Evolutionary conservation across 2,888 invertebrate species (phyloP).

Genomic region (Agrilus mali): DNA sequence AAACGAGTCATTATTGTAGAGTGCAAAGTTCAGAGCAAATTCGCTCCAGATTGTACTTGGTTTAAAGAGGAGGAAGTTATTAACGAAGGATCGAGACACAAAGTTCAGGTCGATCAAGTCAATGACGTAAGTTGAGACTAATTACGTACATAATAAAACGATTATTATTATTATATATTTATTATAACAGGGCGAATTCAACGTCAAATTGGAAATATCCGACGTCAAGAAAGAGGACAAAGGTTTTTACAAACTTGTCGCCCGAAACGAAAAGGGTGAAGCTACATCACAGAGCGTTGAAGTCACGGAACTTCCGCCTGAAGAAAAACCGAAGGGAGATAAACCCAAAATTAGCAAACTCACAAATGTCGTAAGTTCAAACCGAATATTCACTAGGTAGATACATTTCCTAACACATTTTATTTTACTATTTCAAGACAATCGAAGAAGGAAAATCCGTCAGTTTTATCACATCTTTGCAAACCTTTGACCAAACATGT

Average conservation of each 20-base stretch:
- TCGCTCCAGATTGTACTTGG: constrained; percentile 89
- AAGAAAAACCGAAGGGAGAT: constrained; percentile 60
- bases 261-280: constrained; percentile 88
- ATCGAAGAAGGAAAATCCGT: constrained; percentile 61
- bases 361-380: constrained; percentile 53
- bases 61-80: constrained; percentile 76
- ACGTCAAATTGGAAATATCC: constrained; percentile 80
- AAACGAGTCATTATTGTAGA: constrained; percentile 88
- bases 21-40: constrained; percentile 86
- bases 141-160: not conserved
- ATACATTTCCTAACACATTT: not conserved
- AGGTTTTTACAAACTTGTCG: constrained; percentile 80
- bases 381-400: not conserved
- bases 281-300: constrained; percentile 81
- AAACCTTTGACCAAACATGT: constrained; percentile 64
- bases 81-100: constrained; percentile 62
- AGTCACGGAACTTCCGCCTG: constrained; percentile 69
- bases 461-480: constrained; percentile 64
- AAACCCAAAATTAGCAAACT: constrained; percentile 72
- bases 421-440: constrained; percentile 34
- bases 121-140: constrained; percentile 48
- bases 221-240: constrained; percentile 70
- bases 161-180: no score
- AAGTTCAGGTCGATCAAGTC: constrained; percentile 63
- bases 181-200: constrained; percentile 85